Evolutionary conservation across 2,113 vertebrate species (phyloP), one percentile per base, ranked within the genome.

Genomic region (Pipra filicauda): DNA sequence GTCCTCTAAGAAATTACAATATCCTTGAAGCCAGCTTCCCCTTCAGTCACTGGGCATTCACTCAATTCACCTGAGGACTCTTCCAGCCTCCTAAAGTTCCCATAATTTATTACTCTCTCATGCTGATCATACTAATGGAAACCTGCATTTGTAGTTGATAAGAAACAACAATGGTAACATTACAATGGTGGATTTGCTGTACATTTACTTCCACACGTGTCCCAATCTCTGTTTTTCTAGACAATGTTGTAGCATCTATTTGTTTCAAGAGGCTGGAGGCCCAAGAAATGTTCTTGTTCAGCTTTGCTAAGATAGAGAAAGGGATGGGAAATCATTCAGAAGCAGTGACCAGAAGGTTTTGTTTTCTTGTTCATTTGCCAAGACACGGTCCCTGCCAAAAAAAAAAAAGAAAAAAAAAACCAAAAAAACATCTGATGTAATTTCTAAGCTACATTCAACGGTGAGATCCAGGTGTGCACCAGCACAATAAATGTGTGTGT

Each of bases 121-220:
- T 59, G 30, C 3, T 61, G 49, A 43, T 24, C 7, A 54, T 37
- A 46, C 7, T 28, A 78, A 46, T 30, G 14, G 37, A 80, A 81
- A 70, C 16, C 6, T 37, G 6, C 9, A 54, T 17, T 28, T 81
- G 8, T 21, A 69, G 10, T 6, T 70, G 11, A 44, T 37, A 52
- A 76, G 10, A 31, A 90, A 15, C 31, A 85, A 4, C 12, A 75
- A 19, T 0, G 2, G 8, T 12, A 46, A 4, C 20, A 61, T 61
- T 12, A 57, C 55, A 77, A 44, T 28, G 0, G 17, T 82, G 22
- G 9, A 75, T 94, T 78, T 85, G 35, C 19, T 52, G 23, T 8
- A 27, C 10, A 27, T 59, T 75, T 92, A 20, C 12, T 33, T 26
- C 23, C 1, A 4, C 7, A 24, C 0, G 0, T 46, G 4, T n/a